These are phyloP conservation scores for Cantharis flavilabris DNA, from an alignment of 2,888 invertebrate species.

Conservation along the genomic window DNA sequence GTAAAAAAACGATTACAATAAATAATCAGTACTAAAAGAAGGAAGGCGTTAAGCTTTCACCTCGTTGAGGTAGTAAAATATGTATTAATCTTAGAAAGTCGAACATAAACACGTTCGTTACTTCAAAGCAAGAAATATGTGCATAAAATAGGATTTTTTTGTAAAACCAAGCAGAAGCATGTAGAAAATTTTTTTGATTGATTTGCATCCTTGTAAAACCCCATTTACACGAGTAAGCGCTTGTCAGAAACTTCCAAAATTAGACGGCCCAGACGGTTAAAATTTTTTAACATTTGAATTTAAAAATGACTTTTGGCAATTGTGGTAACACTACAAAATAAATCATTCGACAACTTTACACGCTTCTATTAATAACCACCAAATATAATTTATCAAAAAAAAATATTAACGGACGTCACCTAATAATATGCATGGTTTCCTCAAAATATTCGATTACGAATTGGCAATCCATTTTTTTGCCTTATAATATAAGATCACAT, in stretches of 20 bases:
- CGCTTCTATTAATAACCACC: neutral
- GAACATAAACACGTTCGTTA: neutral
- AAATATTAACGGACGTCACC: neutral
- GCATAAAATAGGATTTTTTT: neutral
- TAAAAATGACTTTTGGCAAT: slow-evolving; percentile 3
- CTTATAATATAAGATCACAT: too few relatives aligned
- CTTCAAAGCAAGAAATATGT: neutral
- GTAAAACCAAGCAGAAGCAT: neutral
- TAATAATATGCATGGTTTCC: neutral
- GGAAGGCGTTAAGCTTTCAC: neutral
- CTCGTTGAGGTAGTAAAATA: neutral
- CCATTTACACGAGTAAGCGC: neutral
- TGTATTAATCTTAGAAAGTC: neutral
- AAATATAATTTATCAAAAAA: neutral
- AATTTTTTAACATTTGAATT: neutral
- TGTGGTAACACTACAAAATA: neutral
- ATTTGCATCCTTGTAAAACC: neutral
- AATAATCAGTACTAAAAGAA: neutral
- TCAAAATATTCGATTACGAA: neutral
- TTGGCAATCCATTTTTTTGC: neutral
- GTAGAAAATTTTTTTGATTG: neutral
- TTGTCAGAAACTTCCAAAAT: neutral
- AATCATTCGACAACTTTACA: slow-evolving; percentile 1
- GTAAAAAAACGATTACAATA: neutral
- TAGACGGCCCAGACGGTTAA: neutral